These are phyloP conservation scores for Prunella strophiata DNA, from an alignment of 2,797 vertebrate genomes.

Conservation along the genomic window DNA sequence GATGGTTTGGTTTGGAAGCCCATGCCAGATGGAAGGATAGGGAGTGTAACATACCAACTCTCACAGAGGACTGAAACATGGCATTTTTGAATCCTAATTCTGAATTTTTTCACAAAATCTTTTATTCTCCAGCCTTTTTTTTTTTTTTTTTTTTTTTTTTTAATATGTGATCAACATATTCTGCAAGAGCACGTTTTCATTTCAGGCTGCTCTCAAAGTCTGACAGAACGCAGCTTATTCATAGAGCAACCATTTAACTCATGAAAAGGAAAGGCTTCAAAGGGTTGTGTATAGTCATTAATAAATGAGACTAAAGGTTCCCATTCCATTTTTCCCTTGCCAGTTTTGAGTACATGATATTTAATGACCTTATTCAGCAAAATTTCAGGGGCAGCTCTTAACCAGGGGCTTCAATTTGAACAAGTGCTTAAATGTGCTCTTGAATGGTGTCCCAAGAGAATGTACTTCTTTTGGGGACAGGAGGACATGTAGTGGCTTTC, in stretches of 20 bases:
- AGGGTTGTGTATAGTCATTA: conserved; percentile 3
- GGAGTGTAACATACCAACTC: neutral
- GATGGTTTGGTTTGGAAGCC: neutral
- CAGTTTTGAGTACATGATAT: neutral
- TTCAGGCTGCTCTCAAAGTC: conserved; percentile 17
- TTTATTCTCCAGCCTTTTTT: neutral
- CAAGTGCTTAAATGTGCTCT: conserved; percentile 1
- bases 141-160: neutral
- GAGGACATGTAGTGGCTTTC: neutral
- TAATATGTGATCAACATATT: neutral
- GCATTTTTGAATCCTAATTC: neutral
- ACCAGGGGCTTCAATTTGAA: conserved; percentile 11
- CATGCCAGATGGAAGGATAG: neutral
- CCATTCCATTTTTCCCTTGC: neutral
- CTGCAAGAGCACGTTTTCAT: neutral
- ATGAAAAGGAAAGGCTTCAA: neutral
- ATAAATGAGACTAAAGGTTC: conserved; percentile 3
- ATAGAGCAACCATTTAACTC: neutral
- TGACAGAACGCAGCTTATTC: conserved; percentile 6
- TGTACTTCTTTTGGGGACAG: neutral
- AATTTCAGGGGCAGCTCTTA: conserved; percentile 19
- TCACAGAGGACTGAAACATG: neutral
- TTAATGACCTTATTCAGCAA: conserved; percentile 27
- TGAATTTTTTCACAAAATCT: neutral
- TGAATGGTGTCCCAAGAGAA: neutral